Percentiles rank a stretch among this genome's conserved stretches.
Conservation (phyloP, 2,113 vertebrate species). For the Chrysemys picta region DNA sequence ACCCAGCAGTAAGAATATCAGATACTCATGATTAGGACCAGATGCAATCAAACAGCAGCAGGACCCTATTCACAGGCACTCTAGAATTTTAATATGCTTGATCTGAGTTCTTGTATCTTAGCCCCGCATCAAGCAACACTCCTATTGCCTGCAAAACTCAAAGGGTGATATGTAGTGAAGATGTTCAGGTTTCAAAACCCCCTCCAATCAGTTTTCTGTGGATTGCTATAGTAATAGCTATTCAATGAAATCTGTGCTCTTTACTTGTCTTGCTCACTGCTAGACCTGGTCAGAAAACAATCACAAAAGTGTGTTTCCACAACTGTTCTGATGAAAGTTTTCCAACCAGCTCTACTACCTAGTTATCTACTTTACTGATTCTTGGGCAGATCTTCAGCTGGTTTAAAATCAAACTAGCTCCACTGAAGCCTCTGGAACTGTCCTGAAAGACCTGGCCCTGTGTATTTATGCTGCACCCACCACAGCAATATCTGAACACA, state of each 20-base stretch:
- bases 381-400: neutral
- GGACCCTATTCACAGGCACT: neutral
- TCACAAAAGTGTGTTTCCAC: neutral
- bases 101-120: neutral
- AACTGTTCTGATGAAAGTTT: neutral
- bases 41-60: neutral
- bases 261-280: neutral
- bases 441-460: rapidly evolving
- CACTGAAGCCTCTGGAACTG: neutral
- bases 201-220: neutral
- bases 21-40: neutral
- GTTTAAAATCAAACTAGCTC: neutral
- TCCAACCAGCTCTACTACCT: neutral
- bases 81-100: neutral
- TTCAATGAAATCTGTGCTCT: neutral
- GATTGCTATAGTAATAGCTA: neutral
- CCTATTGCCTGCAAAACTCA: neutral
- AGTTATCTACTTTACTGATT: neutral
- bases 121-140: neutral
- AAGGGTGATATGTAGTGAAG: neutral
- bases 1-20: neutral
- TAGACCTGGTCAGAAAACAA: neutral
- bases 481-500: neutral
- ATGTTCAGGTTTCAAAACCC: neutral
- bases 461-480: neutral